Base-by-base conservation (phyloP, 2,797 vertebrate species). In the Acrossocheilus wenchowensis region DNA sequence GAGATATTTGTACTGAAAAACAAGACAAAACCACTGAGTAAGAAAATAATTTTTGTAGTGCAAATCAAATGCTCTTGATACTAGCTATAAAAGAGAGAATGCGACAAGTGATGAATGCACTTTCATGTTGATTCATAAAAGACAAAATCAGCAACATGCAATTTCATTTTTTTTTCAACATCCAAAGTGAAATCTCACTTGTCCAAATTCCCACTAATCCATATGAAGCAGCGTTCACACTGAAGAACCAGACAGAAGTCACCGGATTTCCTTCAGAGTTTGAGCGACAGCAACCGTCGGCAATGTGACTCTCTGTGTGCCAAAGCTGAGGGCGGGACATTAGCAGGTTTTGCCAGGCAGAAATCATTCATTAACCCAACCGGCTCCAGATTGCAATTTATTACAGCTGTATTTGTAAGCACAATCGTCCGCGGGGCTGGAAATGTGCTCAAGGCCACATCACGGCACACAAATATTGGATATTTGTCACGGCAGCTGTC, bases 331-430 rank as follows among this genome's bases (percentile, higher is more conserved):
- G 94, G 94, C 93, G 91, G 91, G 93, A 94, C 95, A 96, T 95
- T 95, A 95, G 94, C 92, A 89, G 89, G 91, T 91, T 91, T 91
- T 92, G 89, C 93, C 92, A 92, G 88, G 92, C 93, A 93, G 92
- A 94, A 94, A 85, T 87, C 94, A 90, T 90, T 92, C 94, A 95
- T 96, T 95, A 96, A 95, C 94, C 93, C 94, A 93, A 94, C 95
- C 93, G 94, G 93, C 93, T 90, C 85, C 93, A 95, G 94, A 95
- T 94, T 94, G 92, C 94, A 91, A 93, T 93, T 92, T 93, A 94
- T 94, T 94, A 94, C 93, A 91, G 91, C 91, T 92, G 92, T 78
- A 89, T 92, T 94, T 92, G 93, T 92, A 93, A 62, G 62, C 74
- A 64, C 52, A 91, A 90, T 90, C 91, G 91, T 93, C 93, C 92